Evolutionary conservation across 2,113 vertebrate genomes (phyloP), one percentile per base, ranked within the genome.

Genomic region (Tringa solitaria): DNA sequence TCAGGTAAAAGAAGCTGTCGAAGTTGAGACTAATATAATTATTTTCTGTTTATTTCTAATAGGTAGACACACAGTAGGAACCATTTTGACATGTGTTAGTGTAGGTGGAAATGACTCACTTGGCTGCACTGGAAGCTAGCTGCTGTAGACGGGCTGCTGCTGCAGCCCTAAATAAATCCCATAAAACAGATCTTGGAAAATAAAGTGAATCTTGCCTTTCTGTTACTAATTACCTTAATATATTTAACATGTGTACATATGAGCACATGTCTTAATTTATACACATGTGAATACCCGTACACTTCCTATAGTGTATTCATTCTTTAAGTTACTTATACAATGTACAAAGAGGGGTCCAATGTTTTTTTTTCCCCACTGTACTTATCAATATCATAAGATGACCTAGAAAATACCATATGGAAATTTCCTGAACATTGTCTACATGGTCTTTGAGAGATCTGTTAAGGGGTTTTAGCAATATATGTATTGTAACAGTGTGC

Each of bases 61-160:
- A 91, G 57, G 93, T 89, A 96, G 95, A 89, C 67, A 87, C 85
- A 93, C 82, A 93, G 96, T 82, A 68, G 91, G 91, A 97, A 81
- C 94, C 94, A 89, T 90, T 96, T 94, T 95, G 87, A 95, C 96
- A 97, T 96, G 94, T 94, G 93, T 93, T 97, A 95, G 95, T 84
- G 96, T 97, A 96, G 97, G 97, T 97, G 97, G 95, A 68, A 96
- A 79, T 97, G 93, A 97, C 91, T 97, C 96, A 97, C 81, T 96
- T 94, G 85, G 75, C 93, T 93, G 77, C 59, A 91, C 87, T 96
- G 90, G 92, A 94, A 97, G 94, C 88, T 94, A 74, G 93, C 93
- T 96, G 89, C 95, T 95, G 53, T 82, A 97, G 93, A 92, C 39
- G 72, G 86, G 80, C 68, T 96, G 93, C 82, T 96, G 90, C 48